Conservation (phyloP, 92 coral and sea anemone genomes). For the Nematostella vectensis region DNA sequence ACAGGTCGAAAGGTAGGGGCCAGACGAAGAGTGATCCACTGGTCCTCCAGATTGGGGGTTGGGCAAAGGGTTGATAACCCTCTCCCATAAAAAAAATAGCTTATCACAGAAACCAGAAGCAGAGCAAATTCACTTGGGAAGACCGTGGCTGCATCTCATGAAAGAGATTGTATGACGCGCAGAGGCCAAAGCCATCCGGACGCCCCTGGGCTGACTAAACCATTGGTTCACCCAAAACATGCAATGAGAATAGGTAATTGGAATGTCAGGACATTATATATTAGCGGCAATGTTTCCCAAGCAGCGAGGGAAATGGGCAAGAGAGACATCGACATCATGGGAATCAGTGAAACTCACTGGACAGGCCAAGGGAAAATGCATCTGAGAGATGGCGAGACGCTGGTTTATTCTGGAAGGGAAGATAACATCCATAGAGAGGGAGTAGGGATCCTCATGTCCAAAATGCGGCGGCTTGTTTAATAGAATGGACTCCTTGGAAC, state of each 20-base stretch:
- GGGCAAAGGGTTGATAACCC: no score
- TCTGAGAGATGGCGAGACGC: constrained; percentile 9
- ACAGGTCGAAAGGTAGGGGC: no score
- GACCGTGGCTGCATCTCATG: not conserved
- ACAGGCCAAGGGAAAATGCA: constrained; percentile 17
- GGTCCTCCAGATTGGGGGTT: no score
- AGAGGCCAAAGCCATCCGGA: constrained; percentile 22
- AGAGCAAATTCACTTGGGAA: no score
- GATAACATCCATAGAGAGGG: constrained; percentile 32
- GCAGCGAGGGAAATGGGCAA: constrained; percentile 22
- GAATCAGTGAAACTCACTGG: constrained; percentile 21
- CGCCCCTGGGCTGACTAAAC: constrained; percentile 10
- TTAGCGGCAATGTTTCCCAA: constrained; percentile 37
- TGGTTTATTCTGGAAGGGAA: constrained; percentile 30
- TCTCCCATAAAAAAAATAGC: no score
- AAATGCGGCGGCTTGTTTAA: constrained; percentile 8
- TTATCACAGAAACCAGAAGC: no score
- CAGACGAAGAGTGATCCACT: no score
- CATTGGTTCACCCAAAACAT: constrained; percentile 19
- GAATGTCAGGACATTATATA: constrained; percentile 33
- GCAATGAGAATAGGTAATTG: constrained; percentile 31
- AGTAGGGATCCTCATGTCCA: constrained; percentile 35
- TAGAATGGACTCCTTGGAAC: constrained; percentile 32
- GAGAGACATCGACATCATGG: constrained; percentile 14
- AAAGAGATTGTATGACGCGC: not conserved